These are phyloP conservation scores for Bombus haemorrhoidalis DNA, from an alignment of 1,140 invertebrate genomes.

Conservation along the genomic window DNA sequence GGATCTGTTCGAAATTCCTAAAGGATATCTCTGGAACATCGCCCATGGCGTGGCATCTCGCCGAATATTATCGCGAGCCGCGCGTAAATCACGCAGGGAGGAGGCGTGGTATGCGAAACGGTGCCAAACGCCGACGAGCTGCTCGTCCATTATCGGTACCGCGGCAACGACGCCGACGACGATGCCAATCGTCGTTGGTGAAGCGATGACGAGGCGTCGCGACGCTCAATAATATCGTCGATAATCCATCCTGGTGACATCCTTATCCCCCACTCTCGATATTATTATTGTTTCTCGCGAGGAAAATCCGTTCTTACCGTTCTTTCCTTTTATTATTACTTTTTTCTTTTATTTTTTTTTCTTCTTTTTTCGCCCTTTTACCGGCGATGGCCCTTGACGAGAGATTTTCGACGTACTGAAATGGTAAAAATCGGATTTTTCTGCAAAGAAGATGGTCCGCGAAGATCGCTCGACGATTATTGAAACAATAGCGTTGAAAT, in stretches of 20 bases:
- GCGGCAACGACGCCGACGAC: slow-evolving; percentile 50
- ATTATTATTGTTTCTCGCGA: slow-evolving; percentile 6
- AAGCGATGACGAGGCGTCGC: slow-evolving; percentile 24
- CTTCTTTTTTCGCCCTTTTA: too few species aligned
- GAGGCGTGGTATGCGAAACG: slow-evolving; percentile 56
- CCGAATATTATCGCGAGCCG: slow-evolving; percentile 55
- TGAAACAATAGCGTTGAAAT: too few species aligned
- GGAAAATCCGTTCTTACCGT: not conserved
- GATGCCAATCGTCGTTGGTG: slow-evolving; percentile 33
- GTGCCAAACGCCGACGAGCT: slow-evolving; percentile 33
- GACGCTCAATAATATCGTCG: slow-evolving; percentile 52
- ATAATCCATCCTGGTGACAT: slow-evolving; percentile 52
- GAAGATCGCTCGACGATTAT: too few species aligned
- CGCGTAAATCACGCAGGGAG: slow-evolving; percentile 60
- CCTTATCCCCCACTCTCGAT: not conserved
- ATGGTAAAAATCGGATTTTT: too few species aligned
- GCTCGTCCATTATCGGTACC: slow-evolving; percentile 61
- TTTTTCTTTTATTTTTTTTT: too few species aligned
- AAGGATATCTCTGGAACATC: slow-evolving; percentile 42
- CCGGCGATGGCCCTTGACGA: too few species aligned
- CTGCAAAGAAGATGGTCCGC: too few species aligned
- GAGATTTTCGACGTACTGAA: too few species aligned
- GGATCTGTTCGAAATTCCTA: slow-evolving; percentile 63
- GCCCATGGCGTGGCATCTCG: slow-evolving; percentile 42
- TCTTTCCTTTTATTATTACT: not conserved